Evolutionary conservation across 2,113 vertebrate species (phyloP), one percentile per base, ranked within the genome.

Genomic region (Arenaria interpres): DNA sequence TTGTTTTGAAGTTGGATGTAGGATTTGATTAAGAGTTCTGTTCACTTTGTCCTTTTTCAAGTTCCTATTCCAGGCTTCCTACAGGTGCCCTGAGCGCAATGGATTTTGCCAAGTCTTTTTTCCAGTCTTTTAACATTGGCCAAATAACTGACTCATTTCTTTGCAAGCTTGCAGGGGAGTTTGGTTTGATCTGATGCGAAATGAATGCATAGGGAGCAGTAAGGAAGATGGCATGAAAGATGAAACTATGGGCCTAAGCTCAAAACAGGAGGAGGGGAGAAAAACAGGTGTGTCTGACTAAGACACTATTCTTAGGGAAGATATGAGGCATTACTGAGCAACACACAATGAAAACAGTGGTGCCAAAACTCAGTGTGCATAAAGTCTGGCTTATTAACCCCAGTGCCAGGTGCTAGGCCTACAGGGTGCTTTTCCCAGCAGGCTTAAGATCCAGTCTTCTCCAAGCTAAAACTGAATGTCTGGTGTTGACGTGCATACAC

Each of bases 121-220:
- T 74, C 68, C 85, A 85, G 48, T 60, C 92, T 91, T 94, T 89
- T 91, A 94, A 95, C 72, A 33, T 0, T 59, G 54, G 75, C 91
- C 86, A 95, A 92, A 48, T 57, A 83, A 84, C 69, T 75, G 80
- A 89, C 87, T 87, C 89, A 89, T 33, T 80, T 84, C 77, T 84
- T 66, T 28, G 33, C 66, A 87, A 85, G 72, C 41, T 43, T 67
- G 66, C 43, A 87, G 69, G 62, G 39, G 51, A 86, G 37, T 46
- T 60, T n/a, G 66, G 78, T 41, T 94, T 85, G 85, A 91, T 87
- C 60, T 75, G 84, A 91, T 72, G 84, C 69, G 85, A 81, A 92
- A 87, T 19, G 39, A 96, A 79, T 14, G 56, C 80, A 75, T 1
- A 43, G 21, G 33, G 64, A 84, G 46, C 62, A 50, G 33, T 17